A percentile compares a stretch with the other conserved stretches of the same genome.
phyloP scores from a whole-genome alignment of 2,797 vertebrate species.

The Ctenopoma kingsleyae region DNA sequence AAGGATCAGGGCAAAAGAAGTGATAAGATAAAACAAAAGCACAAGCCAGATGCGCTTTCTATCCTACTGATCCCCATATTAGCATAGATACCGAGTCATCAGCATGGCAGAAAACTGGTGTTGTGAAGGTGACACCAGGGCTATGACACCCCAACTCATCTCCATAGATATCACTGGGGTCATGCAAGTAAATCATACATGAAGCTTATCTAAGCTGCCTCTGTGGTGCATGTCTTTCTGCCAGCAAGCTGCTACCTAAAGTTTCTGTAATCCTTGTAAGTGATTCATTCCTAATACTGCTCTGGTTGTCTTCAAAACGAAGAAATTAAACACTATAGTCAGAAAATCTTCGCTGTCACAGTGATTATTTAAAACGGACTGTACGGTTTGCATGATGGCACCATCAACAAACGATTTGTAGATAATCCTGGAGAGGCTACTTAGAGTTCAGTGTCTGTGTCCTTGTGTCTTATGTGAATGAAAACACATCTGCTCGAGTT shows the following conservation, averaged over 20 bases:
- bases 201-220: slow-evolving; percentile 72
- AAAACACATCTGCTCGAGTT: slow-evolving; percentile 49
- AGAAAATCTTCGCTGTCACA: slow-evolving; percentile 25
- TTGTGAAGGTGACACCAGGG: slow-evolving; percentile 71
- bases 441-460: slow-evolving; percentile 23
- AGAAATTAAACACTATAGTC: slow-evolving; percentile 29
- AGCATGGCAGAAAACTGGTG: slow-evolving; percentile 66
- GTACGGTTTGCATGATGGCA: slow-evolving; percentile 4
- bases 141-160: slow-evolving; percentile 73
- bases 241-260: slow-evolving; percentile 66
- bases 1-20: slow-evolving; percentile 36
- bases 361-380: slow-evolving; percentile 38
- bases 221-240: slow-evolving; percentile 64
- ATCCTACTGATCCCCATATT: slow-evolving; percentile 78
- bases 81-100: slow-evolving; percentile 85
- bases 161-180: slow-evolving; percentile 82
- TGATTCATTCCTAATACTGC: slow-evolving; percentile 56
- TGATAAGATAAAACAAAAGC: slow-evolving; percentile 84
- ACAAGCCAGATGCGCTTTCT: slow-evolving; percentile 70
- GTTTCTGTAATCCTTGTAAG: slow-evolving; percentile 68
- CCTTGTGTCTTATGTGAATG: slow-evolving; percentile 20
- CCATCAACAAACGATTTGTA: slow-evolving; percentile 18
- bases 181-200: slow-evolving; percentile 64
- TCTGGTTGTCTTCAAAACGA: slow-evolving; percentile 47
- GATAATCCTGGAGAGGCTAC: slow-evolving; percentile 27